These are phyloP conservation scores for Chrysina gloriosa DNA, from an alignment of 2,888 invertebrate species.

Conservation along the genomic window DNA sequence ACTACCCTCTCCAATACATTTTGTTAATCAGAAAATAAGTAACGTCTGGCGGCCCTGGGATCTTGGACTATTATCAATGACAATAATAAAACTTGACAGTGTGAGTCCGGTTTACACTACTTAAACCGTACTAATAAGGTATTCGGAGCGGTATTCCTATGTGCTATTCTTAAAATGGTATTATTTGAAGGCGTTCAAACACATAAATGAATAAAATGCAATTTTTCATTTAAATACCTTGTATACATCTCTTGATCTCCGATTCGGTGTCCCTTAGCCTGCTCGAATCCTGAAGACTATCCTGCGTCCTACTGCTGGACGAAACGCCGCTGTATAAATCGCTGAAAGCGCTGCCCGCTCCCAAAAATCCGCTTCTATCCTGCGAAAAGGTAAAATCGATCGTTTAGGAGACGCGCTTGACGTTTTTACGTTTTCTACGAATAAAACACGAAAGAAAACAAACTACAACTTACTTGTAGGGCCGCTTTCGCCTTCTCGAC, in stretches of 20 bases:
- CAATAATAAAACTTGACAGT: too few species aligned
- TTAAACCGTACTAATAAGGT: too few species aligned
- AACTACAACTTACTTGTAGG: slow-evolving; percentile 72
- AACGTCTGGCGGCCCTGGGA: too few species aligned
- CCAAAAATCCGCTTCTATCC: slow-evolving; percentile 77
- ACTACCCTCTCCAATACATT: too few species aligned
- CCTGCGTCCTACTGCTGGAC: slow-evolving; percentile 58
- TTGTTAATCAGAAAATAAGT: too few species aligned
- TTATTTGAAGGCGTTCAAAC: not conserved
- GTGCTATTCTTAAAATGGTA: too few species aligned
- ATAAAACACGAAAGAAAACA: too few species aligned
- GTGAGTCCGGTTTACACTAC: too few species aligned
- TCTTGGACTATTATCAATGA: too few species aligned
- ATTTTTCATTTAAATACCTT: slow-evolving; percentile 57
- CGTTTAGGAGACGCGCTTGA: not conserved
- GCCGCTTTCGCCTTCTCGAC: slow-evolving; percentile 92
- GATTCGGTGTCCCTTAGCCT: slow-evolving; percentile 60
- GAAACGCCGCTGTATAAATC: slow-evolving; percentile 70
- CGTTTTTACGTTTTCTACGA: too few species aligned
- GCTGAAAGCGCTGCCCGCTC: slow-evolving; percentile 80
- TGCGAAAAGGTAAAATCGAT: slow-evolving; percentile 58
- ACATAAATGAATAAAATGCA: not conserved
- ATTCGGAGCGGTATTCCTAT: too few species aligned
- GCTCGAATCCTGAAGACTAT: slow-evolving; percentile 58
- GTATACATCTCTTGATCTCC: slow-evolving; percentile 59